Conservation (phyloP, 1,140 invertebrate genomes). For the Antheraea mylitta region DNA sequence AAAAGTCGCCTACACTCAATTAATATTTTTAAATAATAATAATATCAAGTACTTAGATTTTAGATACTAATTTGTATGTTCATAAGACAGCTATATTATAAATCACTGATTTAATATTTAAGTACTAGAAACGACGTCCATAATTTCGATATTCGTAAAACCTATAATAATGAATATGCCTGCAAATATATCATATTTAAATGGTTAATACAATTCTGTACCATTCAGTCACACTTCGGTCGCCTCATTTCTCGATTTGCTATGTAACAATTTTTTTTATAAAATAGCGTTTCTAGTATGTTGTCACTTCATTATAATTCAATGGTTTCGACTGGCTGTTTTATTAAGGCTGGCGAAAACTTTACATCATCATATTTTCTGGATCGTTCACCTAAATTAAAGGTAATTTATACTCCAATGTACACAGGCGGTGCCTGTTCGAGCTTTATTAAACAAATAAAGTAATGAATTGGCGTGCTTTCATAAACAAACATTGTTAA, state of each 20-base stretch:
- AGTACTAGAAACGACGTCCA: not conserved
- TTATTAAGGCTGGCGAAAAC: conserved; percentile 65
- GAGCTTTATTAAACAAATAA: conserved; percentile 72
- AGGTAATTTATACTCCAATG: conserved; percentile 70
- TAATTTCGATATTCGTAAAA: not conserved
- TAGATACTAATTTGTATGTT: not conserved
- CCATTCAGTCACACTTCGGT: not conserved
- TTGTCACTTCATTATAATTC: not conserved
- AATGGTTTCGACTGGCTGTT: conserved; percentile 18
- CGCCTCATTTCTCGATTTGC: no score
- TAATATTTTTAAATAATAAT: not conserved
- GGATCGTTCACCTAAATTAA: conserved; percentile 70
- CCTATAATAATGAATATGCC: no score
- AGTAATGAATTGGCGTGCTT: conserved; percentile 61
- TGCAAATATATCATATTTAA: no score
- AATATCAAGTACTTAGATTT: not conserved
- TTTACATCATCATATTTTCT: conserved; percentile 73
- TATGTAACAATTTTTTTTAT: not conserved
- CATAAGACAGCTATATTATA: no score
- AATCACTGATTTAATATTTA: not conserved
- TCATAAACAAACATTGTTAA: conserved; percentile 56
- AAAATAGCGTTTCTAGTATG: not conserved
- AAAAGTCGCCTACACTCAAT: not conserved
- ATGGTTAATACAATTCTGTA: no score
- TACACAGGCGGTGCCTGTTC: conserved; percentile 52